Percentiles rank a stretch among this genome's conserved stretches.
These are phyloP conservation scores for Xyliphius kryptos DNA, from an alignment of 2,113 vertebrate species.

Conservation along the genomic window DNA sequence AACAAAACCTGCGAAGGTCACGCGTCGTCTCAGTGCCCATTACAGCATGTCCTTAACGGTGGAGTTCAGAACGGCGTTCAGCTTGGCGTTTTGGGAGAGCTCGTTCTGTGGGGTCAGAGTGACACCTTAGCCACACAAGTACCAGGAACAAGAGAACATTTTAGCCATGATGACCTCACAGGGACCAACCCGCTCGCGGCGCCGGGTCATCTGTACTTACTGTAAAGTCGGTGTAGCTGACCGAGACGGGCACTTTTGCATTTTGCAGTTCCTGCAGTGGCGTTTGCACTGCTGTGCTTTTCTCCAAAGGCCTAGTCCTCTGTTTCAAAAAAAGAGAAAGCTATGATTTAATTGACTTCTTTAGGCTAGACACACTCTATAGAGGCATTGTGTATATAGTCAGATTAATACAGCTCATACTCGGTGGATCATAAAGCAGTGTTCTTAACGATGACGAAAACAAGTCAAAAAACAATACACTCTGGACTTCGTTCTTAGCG, in stretches of 20 bases:
- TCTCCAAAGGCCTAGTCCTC: not conserved
- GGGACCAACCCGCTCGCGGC: too few relatives aligned
- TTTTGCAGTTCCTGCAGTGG: not conserved
- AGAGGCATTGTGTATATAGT: too few relatives aligned
- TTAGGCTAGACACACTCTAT: too few relatives aligned
- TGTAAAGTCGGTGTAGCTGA: not conserved
- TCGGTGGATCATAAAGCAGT: too few relatives aligned
- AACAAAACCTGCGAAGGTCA: not conserved
- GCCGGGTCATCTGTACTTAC: not conserved
- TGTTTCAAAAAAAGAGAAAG: not conserved
- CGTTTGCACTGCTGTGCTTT: not conserved
- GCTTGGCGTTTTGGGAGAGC: not conserved
- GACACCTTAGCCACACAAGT: too few relatives aligned
- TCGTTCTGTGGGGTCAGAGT: not conserved
- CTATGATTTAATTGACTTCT: too few relatives aligned
- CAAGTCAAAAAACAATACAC: too few relatives aligned
- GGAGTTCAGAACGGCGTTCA: not conserved
- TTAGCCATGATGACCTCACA: too few relatives aligned
- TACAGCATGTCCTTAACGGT: not conserved
- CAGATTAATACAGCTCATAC: too few relatives aligned
- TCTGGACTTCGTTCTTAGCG: too few relatives aligned
- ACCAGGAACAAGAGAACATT: too few relatives aligned
- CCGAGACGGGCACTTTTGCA: not conserved
- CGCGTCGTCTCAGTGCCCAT: not conserved
- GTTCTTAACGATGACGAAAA: too few relatives aligned